phyloP scores from a whole-genome alignment of 2,113 vertebrate species.

The Anser cygnoides region DNA sequence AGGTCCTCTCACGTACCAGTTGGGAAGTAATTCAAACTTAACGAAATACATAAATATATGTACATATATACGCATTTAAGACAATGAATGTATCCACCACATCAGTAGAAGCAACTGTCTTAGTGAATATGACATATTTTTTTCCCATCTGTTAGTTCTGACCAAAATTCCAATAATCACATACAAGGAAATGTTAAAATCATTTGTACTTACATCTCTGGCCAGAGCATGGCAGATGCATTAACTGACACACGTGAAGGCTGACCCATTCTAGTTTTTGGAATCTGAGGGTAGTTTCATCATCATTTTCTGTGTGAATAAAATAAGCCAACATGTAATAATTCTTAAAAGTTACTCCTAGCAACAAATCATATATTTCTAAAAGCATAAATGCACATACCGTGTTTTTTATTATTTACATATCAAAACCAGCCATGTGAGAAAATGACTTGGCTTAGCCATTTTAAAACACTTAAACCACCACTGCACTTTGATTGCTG shows the following conservation, averaged over 20 bases:
- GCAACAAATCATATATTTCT: neutral
- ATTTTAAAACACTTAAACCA: neutral
- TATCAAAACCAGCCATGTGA: neutral
- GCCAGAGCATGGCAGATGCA: neutral
- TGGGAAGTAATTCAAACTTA: neutral
- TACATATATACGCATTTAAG: neutral
- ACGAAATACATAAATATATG: neutral
- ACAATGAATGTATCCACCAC: neutral
- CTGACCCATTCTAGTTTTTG: too few relatives aligned
- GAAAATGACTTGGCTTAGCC: neutral
- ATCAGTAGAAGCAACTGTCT: neutral
- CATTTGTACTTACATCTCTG: neutral
- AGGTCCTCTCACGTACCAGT: neutral
- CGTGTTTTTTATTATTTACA: neutral
- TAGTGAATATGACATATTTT: neutral
- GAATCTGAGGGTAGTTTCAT: neutral
- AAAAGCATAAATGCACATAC: neutral
- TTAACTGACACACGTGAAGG: neutral
- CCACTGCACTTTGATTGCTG: fast-evolving
- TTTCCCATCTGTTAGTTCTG: neutral
- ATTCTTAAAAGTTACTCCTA: neutral
- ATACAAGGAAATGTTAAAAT: neutral
- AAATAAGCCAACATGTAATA: neutral
- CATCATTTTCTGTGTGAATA: neutral
- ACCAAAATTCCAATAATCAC: neutral